A percentile compares a stretch with the other conserved stretches of the same genome.
Conservation (phyloP, 2,888 invertebrate genomes). For the Hymenopus coronatus region DNA sequence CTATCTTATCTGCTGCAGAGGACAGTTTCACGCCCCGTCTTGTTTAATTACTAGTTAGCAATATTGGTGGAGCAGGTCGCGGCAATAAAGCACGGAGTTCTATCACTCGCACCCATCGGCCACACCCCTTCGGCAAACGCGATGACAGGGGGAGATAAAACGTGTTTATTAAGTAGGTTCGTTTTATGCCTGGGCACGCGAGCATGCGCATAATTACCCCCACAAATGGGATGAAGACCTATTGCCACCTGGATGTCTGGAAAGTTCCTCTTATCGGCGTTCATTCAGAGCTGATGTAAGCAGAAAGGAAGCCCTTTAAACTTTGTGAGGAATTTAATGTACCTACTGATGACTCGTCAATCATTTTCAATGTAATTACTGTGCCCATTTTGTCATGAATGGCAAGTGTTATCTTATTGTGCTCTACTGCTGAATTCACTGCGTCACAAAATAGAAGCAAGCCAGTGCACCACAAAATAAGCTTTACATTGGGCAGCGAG, state of each 20-base stretch:
- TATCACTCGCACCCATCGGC: background rate
- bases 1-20: background rate
- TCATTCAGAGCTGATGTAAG: background rate
- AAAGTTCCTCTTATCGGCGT: background rate
- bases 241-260: background rate
- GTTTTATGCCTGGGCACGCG: slow-evolving; percentile 16
- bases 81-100: background rate
- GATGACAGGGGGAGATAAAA: slow-evolving; percentile 16
- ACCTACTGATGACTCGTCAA: background rate
- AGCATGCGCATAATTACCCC: background rate
- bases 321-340: background rate
- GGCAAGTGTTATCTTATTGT: background rate
- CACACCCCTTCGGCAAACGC: background rate
- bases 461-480: background rate
- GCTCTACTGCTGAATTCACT: background rate
- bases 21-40: background rate
- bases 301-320: background rate
- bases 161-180: slow-evolving; percentile 16
- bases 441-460: background rate
- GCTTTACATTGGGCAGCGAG: background rate
- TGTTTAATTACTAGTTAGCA: background rate
- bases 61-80: background rate
- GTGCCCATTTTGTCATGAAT: background rate
- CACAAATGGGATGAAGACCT: background rate
- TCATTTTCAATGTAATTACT: background rate